phyloP scores from a whole-genome alignment of 1,140 invertebrate genomes.

The Octopus bimaculoides region DNA sequence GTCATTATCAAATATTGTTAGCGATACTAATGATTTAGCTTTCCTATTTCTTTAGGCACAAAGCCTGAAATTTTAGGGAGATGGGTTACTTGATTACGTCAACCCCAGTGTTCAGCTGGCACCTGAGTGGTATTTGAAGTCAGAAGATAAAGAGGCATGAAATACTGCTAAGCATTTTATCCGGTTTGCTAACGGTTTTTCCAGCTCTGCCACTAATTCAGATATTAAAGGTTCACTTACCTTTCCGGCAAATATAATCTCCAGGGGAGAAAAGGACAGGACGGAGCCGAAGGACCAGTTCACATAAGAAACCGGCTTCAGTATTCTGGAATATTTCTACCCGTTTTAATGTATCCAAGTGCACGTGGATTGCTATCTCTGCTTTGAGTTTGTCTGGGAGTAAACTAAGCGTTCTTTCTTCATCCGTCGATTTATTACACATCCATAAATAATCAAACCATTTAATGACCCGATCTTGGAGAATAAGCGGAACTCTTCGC shows the following conservation, averaged over 20 bases:
- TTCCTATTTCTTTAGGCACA: too few relatives aligned
- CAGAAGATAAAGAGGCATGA: too few relatives aligned
- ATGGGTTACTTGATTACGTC: too few relatives aligned
- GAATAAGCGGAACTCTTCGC: conserved; percentile 87
- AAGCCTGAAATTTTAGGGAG: too few relatives aligned
- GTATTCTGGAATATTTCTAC: conserved; percentile 99
- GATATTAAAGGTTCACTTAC: conserved; percentile 60
- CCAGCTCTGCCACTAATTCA: not conserved
- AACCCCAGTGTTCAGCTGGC: too few relatives aligned
- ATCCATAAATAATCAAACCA: conserved; percentile 99
- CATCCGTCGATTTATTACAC: conserved; percentile 96
- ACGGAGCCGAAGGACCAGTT: conserved; percentile 87
- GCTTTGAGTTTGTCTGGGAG: conserved; percentile 89
- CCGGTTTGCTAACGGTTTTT: not conserved
- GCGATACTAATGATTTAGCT: too few relatives aligned
- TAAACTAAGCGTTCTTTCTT: conserved; percentile 70
- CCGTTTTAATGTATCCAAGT: conserved; percentile 94
- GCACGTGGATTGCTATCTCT: conserved; percentile 98
- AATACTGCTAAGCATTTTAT: not conserved
- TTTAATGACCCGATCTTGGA: conserved; percentile 97
- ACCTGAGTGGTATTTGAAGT: too few relatives aligned
- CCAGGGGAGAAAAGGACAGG: conserved; percentile 97
- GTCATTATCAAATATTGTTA: too few relatives aligned
- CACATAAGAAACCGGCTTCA: conserved; percentile 96
- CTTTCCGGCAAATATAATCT: conserved; percentile 98